Evolutionary conservation across 2,113 vertebrate genomes (phyloP), one percentile per base, ranked within the genome.

Genomic region (Chinchilla lanigera): DNA sequence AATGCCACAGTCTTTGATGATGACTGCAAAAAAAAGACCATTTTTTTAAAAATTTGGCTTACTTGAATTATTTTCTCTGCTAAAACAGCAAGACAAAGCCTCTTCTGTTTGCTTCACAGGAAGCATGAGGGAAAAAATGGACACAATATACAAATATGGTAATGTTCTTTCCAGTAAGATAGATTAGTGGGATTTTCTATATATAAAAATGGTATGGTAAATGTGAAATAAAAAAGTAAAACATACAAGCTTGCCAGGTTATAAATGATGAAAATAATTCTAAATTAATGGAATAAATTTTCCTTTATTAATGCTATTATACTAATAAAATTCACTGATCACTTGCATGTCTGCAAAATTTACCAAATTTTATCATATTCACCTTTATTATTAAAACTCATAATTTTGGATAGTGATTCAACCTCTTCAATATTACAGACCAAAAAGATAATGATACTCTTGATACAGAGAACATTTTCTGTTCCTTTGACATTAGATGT

Each of bases 31-130:
- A 87, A 87, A 56, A 90, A 0, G 5, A 1, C 0, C 14, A 24
- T 86, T 93, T 88, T 88, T 94, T 92, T 90, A 85, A 50, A 50
- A 50, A 50, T 5, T 96, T 14, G 22, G 33, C 14, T 85, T 11
- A 90, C 44, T 86, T 10, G 33, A 52, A 60, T 67, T 54, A 78
- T 56, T n/a, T 58, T 80, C 83, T 33, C 24, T 94, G 10, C 33
- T 85, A 54, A 86, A 95, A 75, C 4, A 24, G 9, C 89, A 58
- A 58, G 11, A 83, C 5, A 77, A 3, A 75, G 22, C 10, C 24
- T 28, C 26, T 77, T 30, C 41, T 24, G 1, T 92, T 58, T 86
- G 4, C 8, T 24, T 33, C 16, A 14, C 11, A 96, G 2, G 1
- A 92, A 77, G 50, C 5, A n/a, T 61, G 17, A 97, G 41, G n/a